Evolutionary conservation across 2,113 vertebrate species (phyloP).

Genomic region (Muntiacus muntjak): DNA sequence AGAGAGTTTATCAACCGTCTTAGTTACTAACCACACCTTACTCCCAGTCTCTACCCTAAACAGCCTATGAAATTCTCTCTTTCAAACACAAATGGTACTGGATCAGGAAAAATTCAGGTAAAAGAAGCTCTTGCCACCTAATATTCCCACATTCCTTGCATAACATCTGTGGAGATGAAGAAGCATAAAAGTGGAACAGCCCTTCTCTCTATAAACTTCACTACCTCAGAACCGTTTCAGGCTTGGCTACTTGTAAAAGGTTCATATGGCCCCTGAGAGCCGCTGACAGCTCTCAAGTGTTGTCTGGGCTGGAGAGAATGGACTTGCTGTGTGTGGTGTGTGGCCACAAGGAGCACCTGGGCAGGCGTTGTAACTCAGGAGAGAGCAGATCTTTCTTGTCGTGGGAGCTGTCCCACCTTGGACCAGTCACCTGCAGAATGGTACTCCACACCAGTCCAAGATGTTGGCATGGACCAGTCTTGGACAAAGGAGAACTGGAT

Average conservation of each 20-base stretch:
- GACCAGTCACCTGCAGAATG: neutral
- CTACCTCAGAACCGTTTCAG: neutral
- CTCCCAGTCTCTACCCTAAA: neutral
- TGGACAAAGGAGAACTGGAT: neutral
- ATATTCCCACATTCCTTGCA: neutral
- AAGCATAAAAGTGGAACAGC: neutral
- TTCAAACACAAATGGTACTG: neutral
- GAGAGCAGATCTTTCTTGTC: neutral
- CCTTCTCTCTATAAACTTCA: neutral
- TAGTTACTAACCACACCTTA: neutral
- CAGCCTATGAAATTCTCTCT: neutral
- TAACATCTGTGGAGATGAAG: too few relatives aligned
- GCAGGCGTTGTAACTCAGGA: neutral
- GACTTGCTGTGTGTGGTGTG: neutral
- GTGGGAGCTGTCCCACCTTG: fast-evolving
- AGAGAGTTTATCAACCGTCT: neutral
- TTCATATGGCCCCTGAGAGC: neutral
- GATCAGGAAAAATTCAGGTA: neutral
- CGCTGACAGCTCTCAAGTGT: neutral
- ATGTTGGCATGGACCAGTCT: too few relatives aligned
- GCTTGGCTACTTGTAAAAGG: neutral
- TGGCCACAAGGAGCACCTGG: fast-evolving
- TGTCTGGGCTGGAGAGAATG: neutral
- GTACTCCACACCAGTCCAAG: neutral
- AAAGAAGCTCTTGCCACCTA: neutral